phyloP scores from a whole-genome alignment of 1,140 invertebrate species.

The Eupristina koningsbergeri region DNA sequence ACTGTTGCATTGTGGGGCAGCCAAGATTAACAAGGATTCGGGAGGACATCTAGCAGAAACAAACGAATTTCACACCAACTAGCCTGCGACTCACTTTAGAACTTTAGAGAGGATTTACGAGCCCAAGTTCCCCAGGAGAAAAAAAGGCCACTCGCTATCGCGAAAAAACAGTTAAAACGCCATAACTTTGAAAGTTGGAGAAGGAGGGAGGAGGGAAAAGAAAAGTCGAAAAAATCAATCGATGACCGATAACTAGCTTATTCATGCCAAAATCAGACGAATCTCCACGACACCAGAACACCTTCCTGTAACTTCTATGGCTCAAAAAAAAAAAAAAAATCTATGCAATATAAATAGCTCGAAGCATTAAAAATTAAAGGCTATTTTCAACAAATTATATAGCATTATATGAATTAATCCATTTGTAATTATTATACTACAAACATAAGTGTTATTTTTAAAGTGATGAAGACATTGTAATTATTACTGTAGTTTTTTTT shows the following conservation, averaged over 20 bases:
- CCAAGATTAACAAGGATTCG: slow-evolving; percentile 1
- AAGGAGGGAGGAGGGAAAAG: not conserved
- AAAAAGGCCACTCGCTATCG: not conserved
- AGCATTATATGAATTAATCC: no score
- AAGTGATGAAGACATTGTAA: no score
- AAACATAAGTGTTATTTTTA: not conserved
- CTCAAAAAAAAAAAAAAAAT: not conserved
- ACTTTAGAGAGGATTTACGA: not conserved
- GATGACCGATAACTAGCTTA: not conserved
- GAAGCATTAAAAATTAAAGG: no score
- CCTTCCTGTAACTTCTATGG: not conserved
- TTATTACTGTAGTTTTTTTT: no score
- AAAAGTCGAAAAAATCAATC: not conserved
- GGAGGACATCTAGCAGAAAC: not conserved
- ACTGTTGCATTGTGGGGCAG: not conserved
- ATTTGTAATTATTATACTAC: no score
- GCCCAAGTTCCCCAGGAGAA: not conserved
- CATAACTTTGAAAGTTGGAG: not conserved
- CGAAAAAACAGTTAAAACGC: not conserved
- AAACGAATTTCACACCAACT: not conserved
- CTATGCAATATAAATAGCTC: no score
- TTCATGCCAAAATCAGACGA: not conserved
- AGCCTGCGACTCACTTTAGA: not conserved
- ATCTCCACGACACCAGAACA: not conserved
- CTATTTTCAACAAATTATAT: no score